Evolutionary conservation across 35 echinoderm and acorn worm species (phyloP), one percentile per base, ranked within the genome.

Genomic region (Apostichopus californicus): DNA sequence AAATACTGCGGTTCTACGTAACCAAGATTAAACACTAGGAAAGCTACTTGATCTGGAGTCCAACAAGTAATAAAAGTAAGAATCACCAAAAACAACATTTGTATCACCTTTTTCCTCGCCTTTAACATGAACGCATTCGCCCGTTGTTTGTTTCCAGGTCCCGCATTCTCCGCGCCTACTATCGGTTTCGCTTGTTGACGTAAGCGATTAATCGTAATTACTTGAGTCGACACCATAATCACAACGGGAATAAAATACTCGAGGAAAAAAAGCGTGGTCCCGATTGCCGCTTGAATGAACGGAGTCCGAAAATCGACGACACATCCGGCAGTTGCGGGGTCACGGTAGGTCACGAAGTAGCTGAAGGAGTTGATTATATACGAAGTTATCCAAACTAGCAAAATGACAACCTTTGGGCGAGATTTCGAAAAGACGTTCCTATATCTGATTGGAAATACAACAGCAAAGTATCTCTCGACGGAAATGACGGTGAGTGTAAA

Each of bases 61-160:
- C 97, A 98, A 23, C 97, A 98, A 8, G 96, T 55, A 12, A 98
- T 95, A 73, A 95, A 98, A 26, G 83, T 96, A 3, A 98, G 22
- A 21, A 98, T 93, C 7, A 98, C 97, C n/a, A 96, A 63, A 54
- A 98, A 73, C 78, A 98, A 64, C 79, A 96, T 92, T 28, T 89
- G 73, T 55, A 98, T 94, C 56, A 98, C 87, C 21, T 95, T 92
- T 14, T 59, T 78, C 22, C 90, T 70, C 79, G 95, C 86, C 55
- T 87, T 66, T 9, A 90, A 78, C 90, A 95, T 91, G 34, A 91
- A 91, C 13, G 89, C 77, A 59, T 91, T 91, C 23, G 17, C 77
- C 0, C 89, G 72, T 60, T 59, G 52, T 15, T 91, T 77, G 8
- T 77, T 77, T 56, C 89, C 77, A 4, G 71, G 89, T 8, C 85